Evolutionary conservation across 2,113 vertebrate genomes (phyloP).

Genomic region (Falco punctatus): DNA sequence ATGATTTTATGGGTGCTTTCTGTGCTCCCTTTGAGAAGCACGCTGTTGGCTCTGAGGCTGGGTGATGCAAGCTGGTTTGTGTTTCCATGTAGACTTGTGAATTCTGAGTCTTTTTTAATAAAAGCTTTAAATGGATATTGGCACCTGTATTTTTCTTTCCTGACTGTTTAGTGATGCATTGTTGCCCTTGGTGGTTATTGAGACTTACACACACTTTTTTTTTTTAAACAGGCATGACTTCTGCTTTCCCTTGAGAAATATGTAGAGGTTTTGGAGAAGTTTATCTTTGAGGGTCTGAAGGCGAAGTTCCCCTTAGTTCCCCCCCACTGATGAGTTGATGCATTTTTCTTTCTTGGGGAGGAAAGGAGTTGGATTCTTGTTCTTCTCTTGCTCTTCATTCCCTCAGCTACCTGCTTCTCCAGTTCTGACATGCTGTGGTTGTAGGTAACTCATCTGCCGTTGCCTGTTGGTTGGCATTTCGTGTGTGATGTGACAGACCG

Average conservation of each 20-base stretch:
- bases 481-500: fast-evolving
- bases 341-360: background rate
- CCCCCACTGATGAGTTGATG: no score
- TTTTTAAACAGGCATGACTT: background rate
- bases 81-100: background rate
- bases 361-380: background rate
- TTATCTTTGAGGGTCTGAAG: background rate
- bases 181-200: background rate
- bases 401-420: background rate
- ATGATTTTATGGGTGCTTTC: background rate
- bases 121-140: background rate
- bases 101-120: background rate
- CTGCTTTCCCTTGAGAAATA: background rate
- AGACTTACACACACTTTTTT: fast-evolving
- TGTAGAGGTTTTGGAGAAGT: background rate
- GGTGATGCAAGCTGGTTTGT: background rate
- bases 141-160: background rate
- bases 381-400: background rate
- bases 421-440: fast-evolving
- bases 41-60: background rate
- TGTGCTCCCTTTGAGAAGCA: background rate
- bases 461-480: fast-evolving
- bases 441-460: background rate
- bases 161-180: fast-evolving
- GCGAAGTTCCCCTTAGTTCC: background rate